Evolutionary conservation across 2,888 invertebrate species (phyloP), one percentile per base, ranked within the genome.

Genomic region (Epirrhoe alternata): DNA sequence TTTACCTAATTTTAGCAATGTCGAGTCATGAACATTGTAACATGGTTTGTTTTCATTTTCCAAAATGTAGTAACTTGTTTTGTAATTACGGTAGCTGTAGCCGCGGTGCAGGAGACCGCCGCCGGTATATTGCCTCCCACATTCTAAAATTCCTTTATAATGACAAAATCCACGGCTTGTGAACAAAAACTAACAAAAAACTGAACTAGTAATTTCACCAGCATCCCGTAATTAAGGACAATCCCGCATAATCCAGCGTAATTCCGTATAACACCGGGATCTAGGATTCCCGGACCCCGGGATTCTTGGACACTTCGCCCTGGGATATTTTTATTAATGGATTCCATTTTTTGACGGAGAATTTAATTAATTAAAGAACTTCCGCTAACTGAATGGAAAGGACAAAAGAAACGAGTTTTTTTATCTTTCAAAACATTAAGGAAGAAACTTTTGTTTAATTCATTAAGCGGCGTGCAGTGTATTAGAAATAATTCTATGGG

Each of bases 171-270:
- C 65, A 52, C 42, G 14, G 45, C 17, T 54, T 30, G 49, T 47
- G 33, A 31, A 51, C 65, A 66, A 68, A 72, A 66, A 63, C 69
- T 68, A 72, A 80, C 73, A 76, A 76, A 77, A 76, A 74, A 77
- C 75, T 74, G 64, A 79, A 68, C 72, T 74, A 78, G 71, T 79
- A 83, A 83, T 86, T 79, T 75, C 62, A 72, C 60, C 71, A 65
- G 72, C 76, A 79, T 79, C 81, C 75, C 74, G 79, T 86, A 87
- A 89, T 87, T 86, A 87, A 83, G 83, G 80, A 70, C 76, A 76
- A 84, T 85, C 86, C 83, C 80, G 78, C 79, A 82, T 87, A 84
- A 88, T 87, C 87, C 84, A 76, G 79, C 77, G 79, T 86, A 84
- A 88, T 87, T 86, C 82, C 86, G 87, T 83, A 83, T 83, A 82